phyloP scores from a whole-genome alignment of 2,888 invertebrate species.

The Abrostola triplasia region DNA sequence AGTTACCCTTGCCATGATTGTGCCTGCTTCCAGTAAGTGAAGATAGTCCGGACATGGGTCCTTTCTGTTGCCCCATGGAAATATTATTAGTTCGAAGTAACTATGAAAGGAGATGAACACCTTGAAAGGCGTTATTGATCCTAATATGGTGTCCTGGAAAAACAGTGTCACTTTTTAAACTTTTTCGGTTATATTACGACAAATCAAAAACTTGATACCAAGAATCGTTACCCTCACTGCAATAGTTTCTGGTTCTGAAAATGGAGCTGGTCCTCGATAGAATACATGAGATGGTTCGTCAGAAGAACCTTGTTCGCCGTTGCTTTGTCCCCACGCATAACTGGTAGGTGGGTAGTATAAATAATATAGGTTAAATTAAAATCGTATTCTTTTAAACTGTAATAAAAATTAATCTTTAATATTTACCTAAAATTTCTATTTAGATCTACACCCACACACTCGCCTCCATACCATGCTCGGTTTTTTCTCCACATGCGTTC shows the following conservation, averaged over 20 bases:
- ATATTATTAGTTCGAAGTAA: conserved; percentile 82
- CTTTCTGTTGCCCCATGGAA: conserved; percentile 80
- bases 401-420: too few relatives aligned
- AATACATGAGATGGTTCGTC: conserved; percentile 93
- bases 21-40: conserved; percentile 76
- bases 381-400: too few relatives aligned
- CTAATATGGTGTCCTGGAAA: conserved; percentile 77
- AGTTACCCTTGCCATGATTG: conserved; percentile 81
- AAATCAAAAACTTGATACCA: not conserved
- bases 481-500: conserved; percentile 96
- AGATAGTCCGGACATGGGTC: conserved; percentile 81
- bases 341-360: too few relatives aligned
- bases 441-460: conserved; percentile 93
- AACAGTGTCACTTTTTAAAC: not conserved
- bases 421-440: conserved; percentile 94
- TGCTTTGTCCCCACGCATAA: conserved; percentile 93
- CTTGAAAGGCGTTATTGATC: conserved; percentile 74
- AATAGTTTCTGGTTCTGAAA: conserved; percentile 95
- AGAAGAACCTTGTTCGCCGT: conserved; percentile 91
- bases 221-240: conserved; percentile 84
- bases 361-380: too few relatives aligned
- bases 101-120: conserved; percentile 84
- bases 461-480: conserved; percentile 87
- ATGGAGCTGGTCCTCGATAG: conserved; percentile 93
- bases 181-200: too few relatives aligned